Evolutionary conservation across 2,888 invertebrate genomes (phyloP).

Genomic region (Aporophyla nigra): DNA sequence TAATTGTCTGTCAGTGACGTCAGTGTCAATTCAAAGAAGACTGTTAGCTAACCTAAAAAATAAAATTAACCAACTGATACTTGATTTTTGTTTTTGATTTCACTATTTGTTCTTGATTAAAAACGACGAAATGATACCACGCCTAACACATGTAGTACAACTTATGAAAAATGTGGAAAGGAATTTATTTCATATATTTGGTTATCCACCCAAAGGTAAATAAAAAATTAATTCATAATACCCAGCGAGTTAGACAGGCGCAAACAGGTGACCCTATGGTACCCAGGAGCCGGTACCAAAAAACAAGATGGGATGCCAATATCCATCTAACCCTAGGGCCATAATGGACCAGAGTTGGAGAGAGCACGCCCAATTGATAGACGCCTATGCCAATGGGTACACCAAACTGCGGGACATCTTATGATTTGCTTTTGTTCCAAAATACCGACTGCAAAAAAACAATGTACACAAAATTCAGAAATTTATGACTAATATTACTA

Average conservation of each 20-base stretch:
- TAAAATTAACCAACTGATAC: background rate
- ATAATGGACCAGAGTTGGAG: background rate
- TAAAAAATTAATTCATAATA: background rate
- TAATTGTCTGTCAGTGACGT: too few relatives aligned
- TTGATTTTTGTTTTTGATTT: background rate
- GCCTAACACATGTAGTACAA: constrained; percentile 74
- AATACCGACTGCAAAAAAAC: background rate
- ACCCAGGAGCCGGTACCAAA: background rate
- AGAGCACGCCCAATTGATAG: background rate
- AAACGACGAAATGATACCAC: constrained; percentile 77
- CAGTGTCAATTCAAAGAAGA: too few relatives aligned
- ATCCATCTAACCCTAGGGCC: background rate
- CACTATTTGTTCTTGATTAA: background rate
- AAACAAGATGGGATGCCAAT: background rate
- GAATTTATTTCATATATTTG: constrained; percentile 79
- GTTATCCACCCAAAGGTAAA: constrained; percentile 84
- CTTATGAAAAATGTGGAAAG: constrained; percentile 79
- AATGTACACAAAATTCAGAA: background rate
- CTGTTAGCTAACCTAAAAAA: constrained; percentile 24
- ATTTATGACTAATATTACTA: background rate
- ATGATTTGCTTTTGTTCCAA: background rate
- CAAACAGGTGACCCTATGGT: background rate
- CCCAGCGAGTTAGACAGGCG: background rate
- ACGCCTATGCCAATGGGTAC: background rate
- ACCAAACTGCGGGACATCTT: background rate